Evolutionary conservation across 2,113 vertebrate species (phyloP).

Genomic region (Lepisosteus oculatus): DNA sequence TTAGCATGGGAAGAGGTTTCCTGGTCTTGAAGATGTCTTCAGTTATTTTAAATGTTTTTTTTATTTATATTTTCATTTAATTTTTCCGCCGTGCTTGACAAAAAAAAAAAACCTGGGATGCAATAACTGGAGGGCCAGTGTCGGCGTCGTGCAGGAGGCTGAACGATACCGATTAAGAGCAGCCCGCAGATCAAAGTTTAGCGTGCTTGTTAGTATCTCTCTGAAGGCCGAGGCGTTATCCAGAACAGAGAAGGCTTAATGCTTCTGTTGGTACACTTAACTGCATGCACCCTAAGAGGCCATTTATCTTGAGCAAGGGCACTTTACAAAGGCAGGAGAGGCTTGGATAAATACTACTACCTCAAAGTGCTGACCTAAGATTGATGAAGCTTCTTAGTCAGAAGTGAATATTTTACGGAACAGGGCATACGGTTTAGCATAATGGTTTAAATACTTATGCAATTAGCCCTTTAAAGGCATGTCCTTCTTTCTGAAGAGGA

Average conservation of each 20-base stretch:
- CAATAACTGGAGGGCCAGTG: not conserved
- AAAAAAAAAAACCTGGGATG: no score
- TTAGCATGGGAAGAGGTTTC: constrained; percentile 1
- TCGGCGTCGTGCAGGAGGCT: not conserved
- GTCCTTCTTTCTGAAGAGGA: not conserved
- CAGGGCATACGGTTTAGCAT: not conserved
- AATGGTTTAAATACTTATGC: constrained; percentile 6
- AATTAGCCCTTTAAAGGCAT: not conserved
- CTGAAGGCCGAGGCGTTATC: no score
- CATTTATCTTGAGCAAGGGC: not conserved
- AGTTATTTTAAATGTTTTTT: no score
- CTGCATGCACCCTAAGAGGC: not conserved
- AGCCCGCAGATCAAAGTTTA: no score
- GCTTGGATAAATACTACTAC: constrained; percentile 23
- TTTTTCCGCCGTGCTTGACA: no score
- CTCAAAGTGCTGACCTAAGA: constrained; percentile 21
- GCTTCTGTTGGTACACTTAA: not conserved
- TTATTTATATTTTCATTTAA: no score
- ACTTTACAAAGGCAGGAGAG: constrained; percentile 17
- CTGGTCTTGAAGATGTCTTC: not conserved
- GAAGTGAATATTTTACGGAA: constrained; percentile 7
- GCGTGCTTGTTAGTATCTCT: no score
- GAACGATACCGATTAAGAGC: no score
- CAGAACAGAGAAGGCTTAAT: no score
- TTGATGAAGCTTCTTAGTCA: constrained; percentile 4